Evolutionary conservation across 2,797 vertebrate species (phyloP), one percentile per base, ranked within the genome.

Genomic region (Enteromius treurensis): DNA sequence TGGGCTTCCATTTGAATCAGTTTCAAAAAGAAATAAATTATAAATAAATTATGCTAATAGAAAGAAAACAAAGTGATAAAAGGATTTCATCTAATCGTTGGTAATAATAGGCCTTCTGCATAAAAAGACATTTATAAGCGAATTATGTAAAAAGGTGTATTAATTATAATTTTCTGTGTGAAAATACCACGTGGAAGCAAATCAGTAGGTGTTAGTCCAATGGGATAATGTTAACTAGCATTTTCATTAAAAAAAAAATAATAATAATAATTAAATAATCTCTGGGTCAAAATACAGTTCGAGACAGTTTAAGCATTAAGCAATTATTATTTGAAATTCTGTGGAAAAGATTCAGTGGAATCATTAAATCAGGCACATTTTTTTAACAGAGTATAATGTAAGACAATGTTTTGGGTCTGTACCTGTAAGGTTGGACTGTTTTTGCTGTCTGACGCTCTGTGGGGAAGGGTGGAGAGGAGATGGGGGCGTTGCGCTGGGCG

Each of bases 341-440:
- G 17, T 53, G 10, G 9, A 13, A 74, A 73, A 21, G 10, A 73
- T 17, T 21, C 9, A 55, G 37, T 40, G 1, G 1, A 17, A 60
- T 26, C 6, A 23, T 10, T 60, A 3, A 3, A 40, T 75, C 6
- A 37, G 55, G 7, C 34, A 60, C 53, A 60, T 8, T 19, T 65
- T 9, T 77, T 19, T 26, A 40, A 42, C 6, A 42, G 10, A 45
- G 40, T 77, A 29, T 26, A 10, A n/a, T n/a, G n/a, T n/a, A n/a
- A n/a, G n/a, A n/a, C n/a, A n/a, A 15, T 80, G 84, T 47, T 60
- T 32, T 15, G 26, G 29, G 53, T 37, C 51, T 71, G 13, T 95
- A 99, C 98, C 97, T 96, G 98, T 96, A 91, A 99, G 85, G 91
- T 96, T 99, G 94, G 97, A 97, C 90, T 96, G 97, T 89, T 99